A percentile compares a stretch with the other conserved stretches of the same genome.
Conservation (phyloP, 2,888 invertebrate species). For the Selenia dentaria region DNA sequence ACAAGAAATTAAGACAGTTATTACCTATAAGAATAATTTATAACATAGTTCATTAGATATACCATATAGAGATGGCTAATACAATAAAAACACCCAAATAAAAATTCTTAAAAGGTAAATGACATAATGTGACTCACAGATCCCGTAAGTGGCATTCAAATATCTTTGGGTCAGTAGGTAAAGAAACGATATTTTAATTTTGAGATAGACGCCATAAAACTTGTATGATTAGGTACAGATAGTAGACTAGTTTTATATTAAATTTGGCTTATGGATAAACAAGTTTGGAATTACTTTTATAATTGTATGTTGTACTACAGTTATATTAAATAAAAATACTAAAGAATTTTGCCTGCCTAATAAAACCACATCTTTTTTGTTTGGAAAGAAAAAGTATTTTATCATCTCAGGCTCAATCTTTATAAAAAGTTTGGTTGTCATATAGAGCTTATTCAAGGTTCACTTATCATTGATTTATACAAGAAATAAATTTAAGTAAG, state of each 20-base stretch:
- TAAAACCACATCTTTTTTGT: too few species aligned
- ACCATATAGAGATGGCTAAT: conserved; percentile 6
- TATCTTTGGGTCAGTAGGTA: conserved; percentile 34
- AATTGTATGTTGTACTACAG: too few species aligned
- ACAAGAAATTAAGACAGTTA: conserved; percentile 12
- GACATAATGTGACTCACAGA: conserved; percentile 38
- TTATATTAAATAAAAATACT: too few species aligned
- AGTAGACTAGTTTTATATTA: background rate
- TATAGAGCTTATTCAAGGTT: too few species aligned
- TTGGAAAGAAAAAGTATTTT: too few species aligned
- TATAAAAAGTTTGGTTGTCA: too few species aligned
- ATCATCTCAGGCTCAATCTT: too few species aligned
- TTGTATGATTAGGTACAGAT: background rate
- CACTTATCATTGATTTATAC: too few species aligned
- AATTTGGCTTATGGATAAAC: background rate
- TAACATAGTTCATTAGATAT: conserved; percentile 2
- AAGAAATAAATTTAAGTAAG: too few species aligned
- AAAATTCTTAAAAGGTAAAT: conserved; percentile 30
- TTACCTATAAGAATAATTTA: conserved; percentile 15
- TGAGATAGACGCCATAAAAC: conserved; percentile 3
- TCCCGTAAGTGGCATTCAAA: conserved; percentile 32
- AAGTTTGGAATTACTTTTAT: background rate
- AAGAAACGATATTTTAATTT: background rate
- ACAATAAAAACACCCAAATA: background rate
- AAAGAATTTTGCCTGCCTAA: too few species aligned